Base-by-base conservation (phyloP, 1,140 invertebrate species). In the Druon quercuslanigerum region DNA sequence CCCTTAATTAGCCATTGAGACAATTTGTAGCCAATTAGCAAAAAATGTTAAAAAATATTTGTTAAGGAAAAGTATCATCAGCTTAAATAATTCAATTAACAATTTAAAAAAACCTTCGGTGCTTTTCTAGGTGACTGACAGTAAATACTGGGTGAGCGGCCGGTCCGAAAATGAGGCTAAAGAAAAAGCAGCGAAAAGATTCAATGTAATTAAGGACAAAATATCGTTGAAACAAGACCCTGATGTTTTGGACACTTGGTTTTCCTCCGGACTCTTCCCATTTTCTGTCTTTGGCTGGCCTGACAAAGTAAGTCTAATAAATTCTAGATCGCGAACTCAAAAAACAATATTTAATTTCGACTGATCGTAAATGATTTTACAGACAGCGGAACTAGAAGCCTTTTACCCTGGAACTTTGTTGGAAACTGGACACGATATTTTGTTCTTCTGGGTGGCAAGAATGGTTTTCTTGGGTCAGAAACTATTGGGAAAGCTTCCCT, bases 241-340 rank as follows among this genome's bases (percentile, higher is more conserved):
- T 54, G 99, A 99, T 94, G 99, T 99, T 1, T 91, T 99, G 71
- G 99, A 99, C 87, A 99, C 99, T 0, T 99, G 99, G 99, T 99
- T 99, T 91, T 99, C 98, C 16, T 99, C 99, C 0, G 98, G 94
- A 4, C 92, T 99, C 1, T 99, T 99, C 90, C 98, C 99, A 4
- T 99, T 99, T 89, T 97, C 98, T 0, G 94, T 99, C 51, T 98
- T 99, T 88, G 99, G 98, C 12, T 99, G 99, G 99, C 99, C 99
- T 0, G 96, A 99, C 76, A 86, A 98, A 83, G 92, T 93, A 86
- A 60, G 73, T 79, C 66, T 72, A 66, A 77, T 73, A 77, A 74
- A 70, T 74, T 74, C 25, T 40, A 56, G 60, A 73, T 52, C 20
- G 70, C 19, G 50, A 57, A 60, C 7, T 66, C 51, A 20, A 56